phyloP scores from a whole-genome alignment of 2,888 invertebrate species.

The Lutraria lutraria region DNA sequence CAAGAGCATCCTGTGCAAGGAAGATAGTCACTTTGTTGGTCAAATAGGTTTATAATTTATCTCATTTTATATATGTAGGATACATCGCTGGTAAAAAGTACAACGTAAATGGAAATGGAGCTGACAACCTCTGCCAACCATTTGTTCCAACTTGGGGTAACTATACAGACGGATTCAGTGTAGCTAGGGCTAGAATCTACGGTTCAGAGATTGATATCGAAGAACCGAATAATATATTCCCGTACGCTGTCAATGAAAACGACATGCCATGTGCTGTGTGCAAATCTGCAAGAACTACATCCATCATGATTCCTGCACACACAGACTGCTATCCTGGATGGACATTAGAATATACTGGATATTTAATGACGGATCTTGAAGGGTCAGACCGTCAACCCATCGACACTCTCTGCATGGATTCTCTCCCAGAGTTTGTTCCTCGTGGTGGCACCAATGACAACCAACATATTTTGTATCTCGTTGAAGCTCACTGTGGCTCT shows the following conservation, averaged over 20 bases:
- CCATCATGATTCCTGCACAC: slow-evolving; percentile 30
- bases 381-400: neutral
- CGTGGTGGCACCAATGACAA: slow-evolving; percentile 55
- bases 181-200: neutral
- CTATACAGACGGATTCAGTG: neutral
- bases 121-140: slow-evolving; percentile 22
- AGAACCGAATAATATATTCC: neutral
- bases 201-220: neutral
- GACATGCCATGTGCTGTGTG: slow-evolving; percentile 41
- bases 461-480: slow-evolving; percentile 62
- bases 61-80: neutral
- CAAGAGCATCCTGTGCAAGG: neutral
- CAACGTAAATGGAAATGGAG: neutral
- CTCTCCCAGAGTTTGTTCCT: slow-evolving; percentile 52
- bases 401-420: slow-evolving; percentile 67
- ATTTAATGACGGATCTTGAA: neutral
- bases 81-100: slow-evolving; percentile 4
- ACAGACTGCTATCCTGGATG: slow-evolving; percentile 35
- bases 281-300: neutral
- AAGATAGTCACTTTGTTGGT: neutral
- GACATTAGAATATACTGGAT: slow-evolving; percentile 32
- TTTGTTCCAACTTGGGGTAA: slow-evolving; percentile 20
- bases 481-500: slow-evolving; percentile 70
- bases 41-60: neutral
- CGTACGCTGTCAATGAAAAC: neutral